These are phyloP conservation scores for Enoplosus armatus DNA, from an alignment of 2,797 vertebrate species.

Conservation along the genomic window DNA sequence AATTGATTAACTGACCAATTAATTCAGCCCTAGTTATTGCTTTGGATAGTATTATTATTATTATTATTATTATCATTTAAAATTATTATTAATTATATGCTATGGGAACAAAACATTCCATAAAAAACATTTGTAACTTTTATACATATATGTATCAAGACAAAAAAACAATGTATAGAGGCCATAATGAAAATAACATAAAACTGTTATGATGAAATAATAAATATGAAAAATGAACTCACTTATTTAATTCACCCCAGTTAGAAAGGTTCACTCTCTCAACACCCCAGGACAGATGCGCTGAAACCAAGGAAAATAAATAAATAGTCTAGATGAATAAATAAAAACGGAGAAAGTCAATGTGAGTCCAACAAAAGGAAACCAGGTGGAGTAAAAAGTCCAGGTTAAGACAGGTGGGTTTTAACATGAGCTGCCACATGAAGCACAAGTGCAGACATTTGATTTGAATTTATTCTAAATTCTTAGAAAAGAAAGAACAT, in stretches of 20 bases:
- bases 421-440: neutral
- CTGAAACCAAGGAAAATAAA: constrained; percentile 69
- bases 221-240: constrained; percentile 61
- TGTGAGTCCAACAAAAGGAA: neutral
- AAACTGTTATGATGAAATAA: neutral
- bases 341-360: neutral
- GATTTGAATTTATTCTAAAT: neutral
- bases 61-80: neutral
- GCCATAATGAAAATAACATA: neutral
- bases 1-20: neutral
- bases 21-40: neutral
- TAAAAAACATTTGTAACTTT: neutral
- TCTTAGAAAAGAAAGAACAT: neutral
- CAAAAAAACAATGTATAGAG: neutral
- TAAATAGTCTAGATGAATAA: neutral
- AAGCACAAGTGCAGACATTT: neutral
- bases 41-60: neutral
- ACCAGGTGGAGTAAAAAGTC: neutral
- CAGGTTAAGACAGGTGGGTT: neutral
- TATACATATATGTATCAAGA: too few species aligned
- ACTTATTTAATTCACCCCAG: constrained; percentile 79
- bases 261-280: constrained; percentile 76
- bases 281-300: constrained; percentile 75
- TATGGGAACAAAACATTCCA: neutral
- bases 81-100: neutral